Conservation (phyloP, 2,888 invertebrate genomes). For the Baccha elongata region DNA sequence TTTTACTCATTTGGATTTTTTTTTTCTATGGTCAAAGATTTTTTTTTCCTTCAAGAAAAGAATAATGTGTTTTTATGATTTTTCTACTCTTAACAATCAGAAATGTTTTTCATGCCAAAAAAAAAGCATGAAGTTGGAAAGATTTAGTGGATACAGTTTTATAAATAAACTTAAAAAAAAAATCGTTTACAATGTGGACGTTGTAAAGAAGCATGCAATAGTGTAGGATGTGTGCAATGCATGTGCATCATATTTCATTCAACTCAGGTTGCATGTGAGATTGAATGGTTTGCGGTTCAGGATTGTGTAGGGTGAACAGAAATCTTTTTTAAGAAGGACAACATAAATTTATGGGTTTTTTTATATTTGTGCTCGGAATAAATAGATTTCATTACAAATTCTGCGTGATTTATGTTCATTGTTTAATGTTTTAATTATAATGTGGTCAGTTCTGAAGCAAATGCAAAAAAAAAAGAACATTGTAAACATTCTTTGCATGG, state of each 20-base stretch:
- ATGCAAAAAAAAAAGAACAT: too few species aligned
- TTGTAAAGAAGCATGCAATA: constrained; percentile 7
- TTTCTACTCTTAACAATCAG: not conserved
- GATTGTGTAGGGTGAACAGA: not conserved
- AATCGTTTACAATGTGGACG: not conserved
- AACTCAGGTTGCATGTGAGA: constrained; percentile 24
- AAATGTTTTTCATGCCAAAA: not conserved
- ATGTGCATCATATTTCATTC: constrained; percentile 45
- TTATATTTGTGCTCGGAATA: not conserved
- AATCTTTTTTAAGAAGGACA: not conserved
- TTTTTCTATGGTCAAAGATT: constrained; percentile 17
- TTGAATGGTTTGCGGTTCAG: not conserved
- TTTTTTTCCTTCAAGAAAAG: too few species aligned
- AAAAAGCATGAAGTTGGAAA: constrained; percentile 19
- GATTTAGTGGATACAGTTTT: not conserved
- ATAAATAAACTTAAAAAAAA: constrained; percentile 35
- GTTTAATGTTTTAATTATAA: constrained; percentile 3
- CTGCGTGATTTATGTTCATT: constrained; percentile 21
- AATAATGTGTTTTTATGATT: not conserved
- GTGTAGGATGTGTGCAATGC: not conserved
- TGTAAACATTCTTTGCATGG: too few species aligned
- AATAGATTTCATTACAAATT: constrained; percentile 22
- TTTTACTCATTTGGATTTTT: not conserved
- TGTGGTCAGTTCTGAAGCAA: too few species aligned
- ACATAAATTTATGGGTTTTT: constrained; percentile 1